phyloP scores from a whole-genome alignment of 2,113 vertebrate genomes.

The Anolis carolinensis region DNA sequence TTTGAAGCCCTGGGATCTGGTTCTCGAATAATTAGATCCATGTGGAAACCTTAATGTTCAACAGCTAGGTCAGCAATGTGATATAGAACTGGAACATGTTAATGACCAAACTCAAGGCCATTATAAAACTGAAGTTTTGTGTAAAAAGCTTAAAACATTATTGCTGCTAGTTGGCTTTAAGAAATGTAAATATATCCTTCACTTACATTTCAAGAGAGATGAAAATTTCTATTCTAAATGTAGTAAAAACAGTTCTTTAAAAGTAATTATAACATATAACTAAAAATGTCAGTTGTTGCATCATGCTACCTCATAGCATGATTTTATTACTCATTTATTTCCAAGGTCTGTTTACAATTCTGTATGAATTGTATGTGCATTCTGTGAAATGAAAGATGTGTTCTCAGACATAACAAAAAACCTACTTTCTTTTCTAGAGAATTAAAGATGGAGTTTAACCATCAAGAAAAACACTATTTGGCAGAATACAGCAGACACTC shows the following conservation, averaged over 20 bases:
- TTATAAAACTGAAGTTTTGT: conserved; percentile 42
- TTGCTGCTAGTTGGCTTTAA: background rate
- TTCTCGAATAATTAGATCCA: background rate
- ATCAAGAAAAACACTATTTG: background rate
- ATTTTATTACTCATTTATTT: too few relatives aligned
- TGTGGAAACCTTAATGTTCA: background rate
- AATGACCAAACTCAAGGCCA: conserved; percentile 51
- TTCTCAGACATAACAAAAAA: background rate
- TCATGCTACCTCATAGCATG: too few relatives aligned
- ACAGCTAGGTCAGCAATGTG: conserved; percentile 23
- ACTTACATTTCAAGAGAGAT: background rate
- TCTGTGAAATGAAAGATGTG: background rate
- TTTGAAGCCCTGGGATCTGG: background rate
- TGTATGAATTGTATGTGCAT: background rate
- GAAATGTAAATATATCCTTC: background rate
- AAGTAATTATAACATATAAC: too few relatives aligned
- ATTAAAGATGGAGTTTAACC: background rate
- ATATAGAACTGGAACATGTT: conserved; percentile 37
- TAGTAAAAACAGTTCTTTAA: too few relatives aligned
- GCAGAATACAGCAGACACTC: background rate
- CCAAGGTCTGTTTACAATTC: too few relatives aligned
- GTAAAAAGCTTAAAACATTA: background rate
- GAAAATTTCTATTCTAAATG: too few relatives aligned
- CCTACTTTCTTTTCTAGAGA: background rate
- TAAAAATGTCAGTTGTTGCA: too few relatives aligned